These are phyloP conservation scores for Hydrozoanthus tunicans DNA, from an alignment of 64 coral and sea anemone species.

Conservation along the genomic window DNA sequence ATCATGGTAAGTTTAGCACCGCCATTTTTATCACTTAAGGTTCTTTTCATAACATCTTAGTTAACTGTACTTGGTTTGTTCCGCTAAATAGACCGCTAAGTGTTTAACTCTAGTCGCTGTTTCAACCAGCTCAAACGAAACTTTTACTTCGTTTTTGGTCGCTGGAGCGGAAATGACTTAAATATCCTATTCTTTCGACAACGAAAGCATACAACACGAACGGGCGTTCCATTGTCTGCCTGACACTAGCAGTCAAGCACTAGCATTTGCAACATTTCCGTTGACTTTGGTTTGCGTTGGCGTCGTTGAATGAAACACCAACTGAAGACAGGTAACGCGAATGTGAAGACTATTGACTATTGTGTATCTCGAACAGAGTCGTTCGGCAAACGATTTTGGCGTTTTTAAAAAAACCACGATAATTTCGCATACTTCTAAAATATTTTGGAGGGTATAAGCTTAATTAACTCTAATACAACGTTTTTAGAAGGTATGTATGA, in stretches of 20 bases:
- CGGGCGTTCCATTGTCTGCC: slow-evolving; percentile 4
- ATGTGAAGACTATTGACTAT: no score
- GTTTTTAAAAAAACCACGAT: no score
- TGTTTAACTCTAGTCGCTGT: background rate
- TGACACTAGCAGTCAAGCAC: slow-evolving; percentile 14
- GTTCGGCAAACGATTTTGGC: no score
- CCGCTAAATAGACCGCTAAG: background rate
- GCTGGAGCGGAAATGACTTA: slow-evolving; percentile 29
- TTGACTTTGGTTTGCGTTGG: slow-evolving; percentile 13
- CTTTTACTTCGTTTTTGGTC: background rate
- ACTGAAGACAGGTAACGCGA: background rate
- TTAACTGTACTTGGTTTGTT: background rate
- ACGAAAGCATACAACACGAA: background rate
- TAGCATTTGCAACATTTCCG: slow-evolving; percentile 1
- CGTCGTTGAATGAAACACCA: background rate
- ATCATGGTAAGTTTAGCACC: slow-evolving; percentile 30
- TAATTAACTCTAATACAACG: background rate
- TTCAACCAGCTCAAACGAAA: slow-evolving; percentile 4
- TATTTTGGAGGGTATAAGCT: no score
- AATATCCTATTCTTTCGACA: background rate
- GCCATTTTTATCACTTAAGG: background rate
- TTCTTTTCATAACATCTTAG: background rate
- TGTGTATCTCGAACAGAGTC: no score
- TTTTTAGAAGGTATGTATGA: slow-evolving; percentile 11
- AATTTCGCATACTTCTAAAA: no score